Base-by-base conservation (phyloP, 2,888 invertebrate genomes). In the Cynaeus angustus region DNA sequence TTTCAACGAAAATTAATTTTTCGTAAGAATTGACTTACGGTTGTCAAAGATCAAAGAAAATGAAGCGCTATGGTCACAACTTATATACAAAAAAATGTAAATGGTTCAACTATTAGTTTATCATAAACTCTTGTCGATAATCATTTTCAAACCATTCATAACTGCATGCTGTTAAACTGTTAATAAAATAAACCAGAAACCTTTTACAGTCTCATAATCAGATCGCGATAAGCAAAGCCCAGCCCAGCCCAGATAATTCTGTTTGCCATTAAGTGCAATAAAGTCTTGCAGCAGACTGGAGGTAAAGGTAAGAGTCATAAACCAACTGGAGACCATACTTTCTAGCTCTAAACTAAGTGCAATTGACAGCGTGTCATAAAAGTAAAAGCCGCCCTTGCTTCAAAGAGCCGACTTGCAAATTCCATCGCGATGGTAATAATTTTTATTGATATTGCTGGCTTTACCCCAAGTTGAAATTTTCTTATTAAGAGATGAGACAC, bases 351-450 rank as follows among this genome's bases (percentile, higher is more conserved):
- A 37, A 43, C 13, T 55, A 13, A 43, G 41, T 50, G 55, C 46
- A 65, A 68, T 68, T 38, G 53, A 46, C 45, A 38, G 41, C 21
- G 7, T 50, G 62, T 38, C 30, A 68, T 68, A 68, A 68, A 61
- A 48, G 56, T 62, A 68, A 68, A 59, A 64, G 58, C 58, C 58
- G 45, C 13, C 37, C 37, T 28, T 5, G 37, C 61, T 45, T 68
- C 64, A 65, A 69, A 69, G 65, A 4, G n/a, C 64, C 52, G 62
- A 26, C 68, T 45, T 64, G 56, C 64, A 64, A 64, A 69, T 65
- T 48, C 10, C 13, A 37, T 56, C 14, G 21, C 6, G 12, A 21
- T n/a, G 28, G 56, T 56, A 56, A 56, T 66, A 66, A 26, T 41
- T 48, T 66, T 66, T 66, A 66, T 46, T 43, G 43, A 33, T 65